Conservation (phyloP, 1,140 invertebrate genomes). For the Coboldia fuscipes region DNA sequence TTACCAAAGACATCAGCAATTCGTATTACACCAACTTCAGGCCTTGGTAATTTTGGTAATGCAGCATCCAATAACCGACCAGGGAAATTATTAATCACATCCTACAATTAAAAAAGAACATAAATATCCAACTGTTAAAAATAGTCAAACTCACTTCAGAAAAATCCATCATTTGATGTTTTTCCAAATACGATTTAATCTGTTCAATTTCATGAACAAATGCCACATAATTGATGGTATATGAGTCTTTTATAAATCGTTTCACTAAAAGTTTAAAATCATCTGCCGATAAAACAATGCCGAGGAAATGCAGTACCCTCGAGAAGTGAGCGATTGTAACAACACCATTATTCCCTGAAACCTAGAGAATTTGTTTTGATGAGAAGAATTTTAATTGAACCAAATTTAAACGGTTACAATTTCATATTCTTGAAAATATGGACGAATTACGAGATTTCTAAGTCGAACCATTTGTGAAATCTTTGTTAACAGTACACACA, state of each 20-base stretch:
- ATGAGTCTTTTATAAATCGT: conserved; percentile 41
- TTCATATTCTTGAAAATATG: conserved; percentile 57
- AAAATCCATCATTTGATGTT: conserved; percentile 10
- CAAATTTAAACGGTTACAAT: no score
- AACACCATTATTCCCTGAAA: conserved; percentile 42
- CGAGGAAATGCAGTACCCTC: conserved; percentile 39
- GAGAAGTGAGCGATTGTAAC: conserved; percentile 48
- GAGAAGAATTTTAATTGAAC: no score
- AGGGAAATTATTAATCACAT: conserved; percentile 27
- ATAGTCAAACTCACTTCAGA: conserved; percentile 8
- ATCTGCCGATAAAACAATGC: conserved; percentile 33
- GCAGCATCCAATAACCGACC: conserved; percentile 39
- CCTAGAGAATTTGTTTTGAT: conserved; percentile 22
- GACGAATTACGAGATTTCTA: conserved; percentile 31
- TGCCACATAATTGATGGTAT: conserved; percentile 46
- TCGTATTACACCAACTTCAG: conserved; percentile 31
- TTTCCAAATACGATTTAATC: conserved; percentile 22
- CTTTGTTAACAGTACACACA: conserved; percentile 40
- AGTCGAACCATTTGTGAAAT: conserved; percentile 31
- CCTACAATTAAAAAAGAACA: conserved; percentile 13
- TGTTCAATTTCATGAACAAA: conserved; percentile 36
- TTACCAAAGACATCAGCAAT: conserved; percentile 27
- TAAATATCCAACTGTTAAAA: not conserved
- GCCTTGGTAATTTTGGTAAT: conserved; percentile 35
- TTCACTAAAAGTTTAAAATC: conserved; percentile 44